Conservation (phyloP, 2,113 vertebrate genomes). For the Asarcornis scutulata region DNA sequence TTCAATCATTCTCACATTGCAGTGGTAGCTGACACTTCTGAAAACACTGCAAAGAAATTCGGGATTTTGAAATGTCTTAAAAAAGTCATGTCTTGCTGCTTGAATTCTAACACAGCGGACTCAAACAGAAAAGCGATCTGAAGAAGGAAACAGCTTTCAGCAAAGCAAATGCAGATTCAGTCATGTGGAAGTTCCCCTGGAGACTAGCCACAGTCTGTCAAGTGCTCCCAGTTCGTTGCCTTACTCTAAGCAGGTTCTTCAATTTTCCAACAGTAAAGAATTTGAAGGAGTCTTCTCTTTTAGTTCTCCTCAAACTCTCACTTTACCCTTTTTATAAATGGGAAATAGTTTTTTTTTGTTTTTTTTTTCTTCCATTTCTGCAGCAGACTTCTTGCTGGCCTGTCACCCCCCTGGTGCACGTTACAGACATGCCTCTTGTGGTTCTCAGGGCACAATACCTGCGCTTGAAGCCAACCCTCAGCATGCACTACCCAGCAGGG, state of each 20-base stretch:
- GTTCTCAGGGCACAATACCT: neutral
- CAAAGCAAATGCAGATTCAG: neutral
- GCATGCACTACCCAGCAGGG: neutral
- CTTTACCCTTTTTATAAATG: neutral
- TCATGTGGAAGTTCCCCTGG: slow-evolving; percentile 24
- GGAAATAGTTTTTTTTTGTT: neutral
- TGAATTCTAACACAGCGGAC: neutral
- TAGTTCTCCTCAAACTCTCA: slow-evolving; percentile 25
- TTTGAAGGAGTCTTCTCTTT: slow-evolving; percentile 46
- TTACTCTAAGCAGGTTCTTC: slow-evolving; percentile 22
- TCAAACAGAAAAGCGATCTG: neutral
- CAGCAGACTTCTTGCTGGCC: neutral
- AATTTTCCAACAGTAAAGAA: slow-evolving; percentile 30
- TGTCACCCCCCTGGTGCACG: neutral
- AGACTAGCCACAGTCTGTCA: neutral
- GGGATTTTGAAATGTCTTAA: neutral
- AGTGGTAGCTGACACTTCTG: neutral
- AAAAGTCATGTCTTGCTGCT: neutral
- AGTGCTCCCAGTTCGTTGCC: neutral
- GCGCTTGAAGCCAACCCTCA: neutral
- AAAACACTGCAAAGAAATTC: neutral
- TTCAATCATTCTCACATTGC: neutral
- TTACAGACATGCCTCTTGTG: neutral
- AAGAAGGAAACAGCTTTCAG: slow-evolving; percentile 40
- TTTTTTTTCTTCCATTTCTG: neutral